Base-by-base conservation (phyloP, 2,888 invertebrate species). In the Temnothorax rugatulus region DNA sequence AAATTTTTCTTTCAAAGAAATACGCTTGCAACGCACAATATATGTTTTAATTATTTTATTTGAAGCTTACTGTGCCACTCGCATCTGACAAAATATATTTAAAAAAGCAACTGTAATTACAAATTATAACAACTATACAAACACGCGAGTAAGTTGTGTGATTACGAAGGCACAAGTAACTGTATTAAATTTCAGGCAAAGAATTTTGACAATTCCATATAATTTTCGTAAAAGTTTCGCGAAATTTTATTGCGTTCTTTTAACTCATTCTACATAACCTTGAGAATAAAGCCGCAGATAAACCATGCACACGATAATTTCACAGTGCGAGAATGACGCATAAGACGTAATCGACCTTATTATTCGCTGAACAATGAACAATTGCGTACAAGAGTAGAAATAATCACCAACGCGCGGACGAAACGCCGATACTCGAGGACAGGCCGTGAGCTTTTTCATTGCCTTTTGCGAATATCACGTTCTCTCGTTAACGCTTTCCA, bases 311-410 rank as follows among this genome's bases (percentile, higher is more conserved):
- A 21, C 44, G 73, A 81, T 76, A 63, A 81, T 86, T 88, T 86
- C 83, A 75, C 82, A 63, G 84, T 79, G 89, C 75, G 84, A 87
- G 87, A 90, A 88, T 90, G 90, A 90, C 90, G 90, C 90, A 89
- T 76, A 85, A 41, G 63, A 82, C 73, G 88, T 90, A 90, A 90
- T 90, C 90, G 90, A 90, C 90, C 90, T 90, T 89, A 90, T 90
- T 90, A 90, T 86, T 88, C 90, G 90, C 79, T 90, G 90, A 90
- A 90, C 90, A 90, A 90, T 88, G 90, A 90, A 90, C 90, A 87
- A 90, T 90, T 87, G 90, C 90, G 89, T 86, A 90, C 84, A 84
- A 82, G 90, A 87, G 90, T 87, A 90, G 88, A 90, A 90, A 77
- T 87, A 88, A 90, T 90, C 88, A 83, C 85, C 87, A 83, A 82